A percentile compares a stretch with the other conserved stretches of the same genome.
These are phyloP conservation scores for Colius striatus DNA, from an alignment of 2,113 vertebrate genomes.

Conservation along the genomic window DNA sequence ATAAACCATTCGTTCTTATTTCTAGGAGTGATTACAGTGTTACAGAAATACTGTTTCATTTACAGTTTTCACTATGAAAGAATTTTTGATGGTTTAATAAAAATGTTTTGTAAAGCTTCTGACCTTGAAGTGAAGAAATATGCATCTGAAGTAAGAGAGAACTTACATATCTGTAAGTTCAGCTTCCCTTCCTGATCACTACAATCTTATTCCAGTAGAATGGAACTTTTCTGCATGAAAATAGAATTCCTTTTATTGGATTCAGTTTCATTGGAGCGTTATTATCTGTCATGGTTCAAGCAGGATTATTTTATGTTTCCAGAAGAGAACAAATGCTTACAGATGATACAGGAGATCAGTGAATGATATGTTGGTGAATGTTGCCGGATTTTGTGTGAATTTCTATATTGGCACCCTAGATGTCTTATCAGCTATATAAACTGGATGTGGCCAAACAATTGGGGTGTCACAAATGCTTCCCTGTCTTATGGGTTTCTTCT, in stretches of 20 bases:
- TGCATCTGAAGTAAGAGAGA: neutral
- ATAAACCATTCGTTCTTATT: neutral
- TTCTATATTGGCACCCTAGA: neutral
- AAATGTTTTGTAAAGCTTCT: neutral
- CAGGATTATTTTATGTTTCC: neutral
- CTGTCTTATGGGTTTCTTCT: neutral
- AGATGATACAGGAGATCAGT: neutral
- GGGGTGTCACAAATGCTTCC: neutral
- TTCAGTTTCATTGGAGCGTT: neutral
- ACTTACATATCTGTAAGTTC: neutral
- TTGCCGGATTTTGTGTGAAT: neutral
- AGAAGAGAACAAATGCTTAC: neutral
- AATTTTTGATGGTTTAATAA: constrained; percentile 19
- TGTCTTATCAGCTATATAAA: neutral
- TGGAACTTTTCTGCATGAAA: neutral
- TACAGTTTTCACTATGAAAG: neutral
- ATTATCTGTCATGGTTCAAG: neutral
- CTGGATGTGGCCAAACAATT: neutral
- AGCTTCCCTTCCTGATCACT: neutral
- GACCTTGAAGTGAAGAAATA: neutral
- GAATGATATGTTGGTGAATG: neutral
- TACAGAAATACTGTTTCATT: neutral
- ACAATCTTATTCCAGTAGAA: neutral
- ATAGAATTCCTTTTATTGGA: neutral
- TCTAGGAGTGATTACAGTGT: neutral